phyloP scores from a whole-genome alignment of 2,888 invertebrate genomes.

The Drosophila recens region DNA sequence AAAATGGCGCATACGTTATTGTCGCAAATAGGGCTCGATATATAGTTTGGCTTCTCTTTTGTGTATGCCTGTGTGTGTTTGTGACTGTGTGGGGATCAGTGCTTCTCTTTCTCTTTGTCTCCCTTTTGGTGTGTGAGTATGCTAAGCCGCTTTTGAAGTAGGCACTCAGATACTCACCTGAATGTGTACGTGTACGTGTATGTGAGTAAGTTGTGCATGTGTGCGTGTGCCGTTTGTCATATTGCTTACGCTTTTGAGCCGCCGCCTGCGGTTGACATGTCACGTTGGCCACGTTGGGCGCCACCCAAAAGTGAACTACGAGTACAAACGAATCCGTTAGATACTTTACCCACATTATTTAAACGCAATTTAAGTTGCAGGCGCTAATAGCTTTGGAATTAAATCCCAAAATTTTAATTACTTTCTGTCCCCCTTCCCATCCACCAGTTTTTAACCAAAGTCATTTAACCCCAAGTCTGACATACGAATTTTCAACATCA shows the following conservation, averaged over 20 bases:
- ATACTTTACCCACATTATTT: constrained; percentile 47
- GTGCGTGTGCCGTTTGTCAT: constrained; percentile 39
- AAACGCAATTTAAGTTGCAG: constrained; percentile 74
- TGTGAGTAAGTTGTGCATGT: constrained; percentile 25
- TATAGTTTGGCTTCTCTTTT: constrained; percentile 46
- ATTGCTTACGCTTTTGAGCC: constrained; percentile 70
- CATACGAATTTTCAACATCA: not conserved
- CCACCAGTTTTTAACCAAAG: constrained; percentile 23
- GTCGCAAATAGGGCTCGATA: no score
- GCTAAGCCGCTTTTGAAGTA: constrained; percentile 72
- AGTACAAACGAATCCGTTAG: constrained; percentile 29
- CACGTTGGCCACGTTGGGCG: constrained; percentile 49
- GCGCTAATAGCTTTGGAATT: constrained; percentile 64
- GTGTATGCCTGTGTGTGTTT: constrained; percentile 23
- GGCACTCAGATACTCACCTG: constrained; percentile 55
- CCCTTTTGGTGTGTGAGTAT: constrained; percentile 33
- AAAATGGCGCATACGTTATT: no score
- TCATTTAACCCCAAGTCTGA: constrained; percentile 37
- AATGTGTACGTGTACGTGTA: constrained; percentile 20
- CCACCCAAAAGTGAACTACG: constrained; percentile 11
- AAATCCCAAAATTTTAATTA: constrained; percentile 62
- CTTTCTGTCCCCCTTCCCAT: constrained; percentile 34
- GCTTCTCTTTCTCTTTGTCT: constrained; percentile 12
- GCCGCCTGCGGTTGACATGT: constrained; percentile 75
- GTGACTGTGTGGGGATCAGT: constrained; percentile 24